Conservation (phyloP, 2,113 vertebrate genomes). For the Bathybates hornii region DNA sequence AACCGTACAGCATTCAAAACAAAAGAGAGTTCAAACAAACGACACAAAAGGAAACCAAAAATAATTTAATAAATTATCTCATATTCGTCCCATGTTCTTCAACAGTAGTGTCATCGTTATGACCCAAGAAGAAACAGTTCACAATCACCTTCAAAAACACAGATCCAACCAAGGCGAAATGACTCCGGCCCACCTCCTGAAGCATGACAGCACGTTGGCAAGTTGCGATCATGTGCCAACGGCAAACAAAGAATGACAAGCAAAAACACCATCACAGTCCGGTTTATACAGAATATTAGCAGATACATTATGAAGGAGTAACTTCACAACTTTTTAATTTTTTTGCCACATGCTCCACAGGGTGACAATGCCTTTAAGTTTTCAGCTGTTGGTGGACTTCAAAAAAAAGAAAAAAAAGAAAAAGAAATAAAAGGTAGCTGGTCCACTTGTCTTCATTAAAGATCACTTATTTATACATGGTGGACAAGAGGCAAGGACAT, state of each 20-base stretch:
- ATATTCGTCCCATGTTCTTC: slow-evolving; percentile 58
- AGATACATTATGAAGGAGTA: neutral
- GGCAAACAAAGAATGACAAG: neutral
- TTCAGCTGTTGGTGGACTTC: neutral
- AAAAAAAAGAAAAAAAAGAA: neutral
- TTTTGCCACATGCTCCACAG: neutral
- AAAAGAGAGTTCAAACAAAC: neutral
- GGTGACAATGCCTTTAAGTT: neutral
- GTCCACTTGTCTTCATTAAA: neutral
- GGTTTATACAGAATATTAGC: neutral
- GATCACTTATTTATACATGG: neutral
- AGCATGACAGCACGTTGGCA: neutral
- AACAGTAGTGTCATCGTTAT: slow-evolving; percentile 24
- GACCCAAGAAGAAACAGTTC: slow-evolving; percentile 29
- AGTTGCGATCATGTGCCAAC: neutral
- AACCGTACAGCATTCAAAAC: neutral
- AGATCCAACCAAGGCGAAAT: neutral
- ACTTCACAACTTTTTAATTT: neutral
- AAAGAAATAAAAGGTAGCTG: neutral
- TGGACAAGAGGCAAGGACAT: neutral
- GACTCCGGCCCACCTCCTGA: neutral
- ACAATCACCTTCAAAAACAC: slow-evolving; percentile 51
- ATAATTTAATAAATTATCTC: slow-evolving; percentile 70
- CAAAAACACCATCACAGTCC: neutral
- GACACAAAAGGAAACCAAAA: slow-evolving; percentile 7